Base-by-base conservation (phyloP, 2,113 vertebrate species). In the Fukomys damarensis region DNA sequence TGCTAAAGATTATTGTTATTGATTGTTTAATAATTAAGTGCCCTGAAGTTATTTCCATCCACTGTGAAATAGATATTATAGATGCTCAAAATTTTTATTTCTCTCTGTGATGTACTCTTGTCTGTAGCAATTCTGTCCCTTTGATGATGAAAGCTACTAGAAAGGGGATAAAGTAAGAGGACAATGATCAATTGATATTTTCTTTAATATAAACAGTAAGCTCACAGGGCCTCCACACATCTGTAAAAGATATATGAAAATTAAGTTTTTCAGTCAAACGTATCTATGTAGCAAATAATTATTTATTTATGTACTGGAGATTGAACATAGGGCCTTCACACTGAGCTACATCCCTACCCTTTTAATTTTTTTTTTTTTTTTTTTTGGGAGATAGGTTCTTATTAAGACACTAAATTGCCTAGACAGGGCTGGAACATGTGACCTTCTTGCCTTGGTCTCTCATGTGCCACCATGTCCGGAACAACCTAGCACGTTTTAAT, bases 21-120 rank as follows among this genome's bases (percentile, higher is more conserved):
- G 65, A 91, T 95, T 87, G 89, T 93, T 84, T 96, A 94, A 93
- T 90, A 94, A 93, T 89, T 87, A 95, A 58, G 46, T 77, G 30
- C 74, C 38, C 58, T 54, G 13, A 85, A 86, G 52, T 76, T 96
- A 76, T 87, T 96, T 93, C 35, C 2, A 77, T 61, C 12, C 63
- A 84, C 32, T 16, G 5, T 76, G 68, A 94, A 22, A 83, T 72
- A 80, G 46, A 28, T 95, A 76, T 28, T 90, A 24, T 16, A 81
- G 56, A 70, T 41, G 79, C 49, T 65, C 54, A 79, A 91, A 41
- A 17, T 11, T 82, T 94, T 86, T 82, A 81, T 89, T 96, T 61
- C 58, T 66, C 41, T 7, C 61, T 93, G 83, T 92, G 84, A 79
- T 76, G 26, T 76, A n/a, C 7, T 86, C 35, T 86, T 17, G 89